These are phyloP conservation scores for Aphodius sticticus DNA, from an alignment of 2,888 invertebrate genomes.

Conservation along the genomic window DNA sequence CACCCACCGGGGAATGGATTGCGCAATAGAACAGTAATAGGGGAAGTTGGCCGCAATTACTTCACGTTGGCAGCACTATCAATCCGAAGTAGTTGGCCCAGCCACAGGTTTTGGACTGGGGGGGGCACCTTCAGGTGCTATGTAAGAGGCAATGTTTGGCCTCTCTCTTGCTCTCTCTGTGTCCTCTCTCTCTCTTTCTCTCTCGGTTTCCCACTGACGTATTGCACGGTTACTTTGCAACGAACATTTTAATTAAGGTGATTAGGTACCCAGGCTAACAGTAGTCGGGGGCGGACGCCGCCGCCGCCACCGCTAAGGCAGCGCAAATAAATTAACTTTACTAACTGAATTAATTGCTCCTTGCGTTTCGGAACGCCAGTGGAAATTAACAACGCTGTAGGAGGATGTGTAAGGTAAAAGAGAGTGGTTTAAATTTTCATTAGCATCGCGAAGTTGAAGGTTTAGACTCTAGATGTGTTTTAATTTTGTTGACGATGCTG, in stretches of 20 bases:
- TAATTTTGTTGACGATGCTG: too few relatives aligned
- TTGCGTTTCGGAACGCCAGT: constrained; percentile 54
- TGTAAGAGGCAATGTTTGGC: constrained; percentile 16
- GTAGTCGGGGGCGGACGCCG: constrained; percentile 40
- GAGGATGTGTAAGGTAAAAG: neutral
- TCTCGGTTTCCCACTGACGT: constrained; percentile 43
- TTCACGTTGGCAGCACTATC: constrained; percentile 57
- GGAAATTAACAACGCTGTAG: neutral
- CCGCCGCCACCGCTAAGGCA: constrained; percentile 40
- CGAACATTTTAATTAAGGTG: constrained; percentile 61
- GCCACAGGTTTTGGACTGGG: constrained; percentile 24
- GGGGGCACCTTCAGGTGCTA: constrained; percentile 27
- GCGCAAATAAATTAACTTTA: constrained; percentile 62
- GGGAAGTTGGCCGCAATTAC: constrained; percentile 59
- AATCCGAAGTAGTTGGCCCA: constrained; percentile 48
- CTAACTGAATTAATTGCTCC: constrained; percentile 62
- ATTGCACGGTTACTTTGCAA: constrained; percentile 49
- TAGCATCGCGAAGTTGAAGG: neutral
- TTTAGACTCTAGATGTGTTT: neutral
- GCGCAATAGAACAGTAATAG: constrained; percentile 58
- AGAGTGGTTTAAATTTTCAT: neutral
- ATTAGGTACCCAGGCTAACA: constrained; percentile 58
- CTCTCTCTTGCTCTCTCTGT: constrained; percentile 16
- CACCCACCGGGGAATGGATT: constrained; percentile 51
- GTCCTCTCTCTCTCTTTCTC: constrained; percentile 28